Percentiles rank a stretch among this genome's conserved stretches.
These are phyloP conservation scores for Heliconius ismenius DNA, from an alignment of 2,888 invertebrate genomes.

Conservation along the genomic window DNA sequence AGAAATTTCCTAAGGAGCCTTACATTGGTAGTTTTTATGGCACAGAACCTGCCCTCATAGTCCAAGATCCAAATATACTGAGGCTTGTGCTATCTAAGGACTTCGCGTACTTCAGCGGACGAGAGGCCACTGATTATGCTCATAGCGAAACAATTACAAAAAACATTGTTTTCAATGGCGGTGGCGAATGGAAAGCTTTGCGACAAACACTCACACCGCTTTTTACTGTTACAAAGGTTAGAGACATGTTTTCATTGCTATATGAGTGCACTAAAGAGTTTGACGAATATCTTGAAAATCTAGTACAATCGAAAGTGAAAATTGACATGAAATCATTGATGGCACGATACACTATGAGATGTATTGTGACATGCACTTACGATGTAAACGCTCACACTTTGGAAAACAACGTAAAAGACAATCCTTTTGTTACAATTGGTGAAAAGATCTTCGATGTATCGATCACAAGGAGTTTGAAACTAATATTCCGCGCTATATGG, in stretches of 20 bases:
- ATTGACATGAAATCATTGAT: not conserved
- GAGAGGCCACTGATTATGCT: conserved; percentile 54
- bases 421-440: conserved; percentile 10
- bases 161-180: conserved; percentile 57
- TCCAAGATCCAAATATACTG: conserved; percentile 2
- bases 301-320: not conserved
- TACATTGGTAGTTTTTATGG: too few species aligned
- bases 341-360: conserved; percentile 12
- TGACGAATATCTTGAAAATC: not conserved
- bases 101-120: conserved; percentile 2
- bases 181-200: conserved; percentile 63
- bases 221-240: not conserved
- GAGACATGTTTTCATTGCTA: conserved; percentile 6
- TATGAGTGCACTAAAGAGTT: not conserved
- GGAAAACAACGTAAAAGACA: not conserved
- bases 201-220: conserved; percentile 57
- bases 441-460: conserved; percentile 15
- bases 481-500: conserved; percentile 54
- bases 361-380: conserved; percentile 8
- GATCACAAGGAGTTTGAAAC: not conserved
- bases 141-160: conserved; percentile 53
- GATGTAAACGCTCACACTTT: conserved; percentile 12
- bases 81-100: conserved; percentile 15
- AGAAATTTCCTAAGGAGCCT: too few species aligned
- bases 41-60: conserved; percentile 15